Percentiles rank a stretch among this genome's conserved stretches.
Evolutionary conservation across 1,140 invertebrate genomes (phyloP).

Genomic region (Drosophila ficusphila): DNA sequence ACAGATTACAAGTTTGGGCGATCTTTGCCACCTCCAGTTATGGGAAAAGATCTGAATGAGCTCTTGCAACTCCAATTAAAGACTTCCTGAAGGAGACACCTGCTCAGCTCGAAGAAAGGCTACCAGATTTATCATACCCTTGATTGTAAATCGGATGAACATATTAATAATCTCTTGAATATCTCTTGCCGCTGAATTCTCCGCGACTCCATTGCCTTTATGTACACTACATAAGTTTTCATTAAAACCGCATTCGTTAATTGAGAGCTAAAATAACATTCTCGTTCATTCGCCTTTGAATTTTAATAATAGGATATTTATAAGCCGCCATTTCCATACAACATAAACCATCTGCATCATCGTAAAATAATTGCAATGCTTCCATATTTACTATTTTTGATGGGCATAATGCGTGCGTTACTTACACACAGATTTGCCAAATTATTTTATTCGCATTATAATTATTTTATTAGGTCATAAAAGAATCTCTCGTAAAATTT

Average conservation of each 20-base stretch:
- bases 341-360: not conserved
- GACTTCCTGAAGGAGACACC: not conserved
- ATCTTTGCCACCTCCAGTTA: no score
- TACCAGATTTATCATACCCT: not conserved
- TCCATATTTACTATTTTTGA: not conserved
- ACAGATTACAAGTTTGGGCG: no score
- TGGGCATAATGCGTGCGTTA: no score
- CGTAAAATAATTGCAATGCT: not conserved
- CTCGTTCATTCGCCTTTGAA: not conserved
- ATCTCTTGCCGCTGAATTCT: not conserved
- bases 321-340: not conserved
- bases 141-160: not conserved
- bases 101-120: not conserved
- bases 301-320: slow-evolving; percentile 3
- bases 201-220: not conserved
- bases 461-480: slow-evolving; percentile 4
- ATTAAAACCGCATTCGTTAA: not conserved
- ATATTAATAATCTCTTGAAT: not conserved
- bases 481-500: slow-evolving; percentile 14
- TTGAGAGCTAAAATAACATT: not conserved
- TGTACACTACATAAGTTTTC: not conserved
- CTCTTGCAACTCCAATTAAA: not conserved
- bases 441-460: slow-evolving; percentile 10
- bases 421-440: not conserved
- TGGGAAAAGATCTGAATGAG: not conserved